Percentiles rank a stretch among this genome's conserved stretches.
Conservation (phyloP, 2,888 invertebrate genomes). For the Macrostomum cliftonense region DNA sequence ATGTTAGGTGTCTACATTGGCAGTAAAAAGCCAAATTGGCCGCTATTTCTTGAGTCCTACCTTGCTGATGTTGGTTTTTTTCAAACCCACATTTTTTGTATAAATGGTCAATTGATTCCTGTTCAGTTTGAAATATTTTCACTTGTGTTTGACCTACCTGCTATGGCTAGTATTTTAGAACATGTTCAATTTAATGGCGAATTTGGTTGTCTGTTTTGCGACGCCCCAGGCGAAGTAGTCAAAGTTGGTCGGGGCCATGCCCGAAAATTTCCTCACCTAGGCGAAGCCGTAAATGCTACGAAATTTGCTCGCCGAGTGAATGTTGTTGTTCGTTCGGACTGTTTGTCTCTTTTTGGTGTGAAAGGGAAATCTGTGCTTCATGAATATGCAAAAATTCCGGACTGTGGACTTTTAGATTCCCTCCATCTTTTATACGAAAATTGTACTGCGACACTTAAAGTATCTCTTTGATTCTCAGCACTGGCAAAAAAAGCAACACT, state of each 20-base stretch:
- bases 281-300: neutral
- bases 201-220: neutral
- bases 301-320: neutral
- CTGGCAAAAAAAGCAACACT: neutral
- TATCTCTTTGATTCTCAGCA: neutral
- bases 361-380: neutral
- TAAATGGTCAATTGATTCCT: neutral
- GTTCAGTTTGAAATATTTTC: neutral
- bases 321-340: neutral
- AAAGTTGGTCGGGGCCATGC: neutral
- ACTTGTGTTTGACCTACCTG: neutral
- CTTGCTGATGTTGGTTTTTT: neutral
- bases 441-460: neutral
- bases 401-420: neutral
- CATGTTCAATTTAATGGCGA: neutral
- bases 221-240: neutral
- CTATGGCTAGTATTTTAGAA: neutral
- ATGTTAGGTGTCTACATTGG: too few relatives aligned
- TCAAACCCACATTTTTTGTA: neutral
- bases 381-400: neutral
- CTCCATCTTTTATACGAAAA: neutral
- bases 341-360: neutral
- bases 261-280: neutral
- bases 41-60: neutral
- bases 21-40: neutral